Percentiles rank a stretch among this genome's conserved stretches.
phyloP scores from a whole-genome alignment of 2,797 vertebrate species.

The Ctenopoma multispine region DNA sequence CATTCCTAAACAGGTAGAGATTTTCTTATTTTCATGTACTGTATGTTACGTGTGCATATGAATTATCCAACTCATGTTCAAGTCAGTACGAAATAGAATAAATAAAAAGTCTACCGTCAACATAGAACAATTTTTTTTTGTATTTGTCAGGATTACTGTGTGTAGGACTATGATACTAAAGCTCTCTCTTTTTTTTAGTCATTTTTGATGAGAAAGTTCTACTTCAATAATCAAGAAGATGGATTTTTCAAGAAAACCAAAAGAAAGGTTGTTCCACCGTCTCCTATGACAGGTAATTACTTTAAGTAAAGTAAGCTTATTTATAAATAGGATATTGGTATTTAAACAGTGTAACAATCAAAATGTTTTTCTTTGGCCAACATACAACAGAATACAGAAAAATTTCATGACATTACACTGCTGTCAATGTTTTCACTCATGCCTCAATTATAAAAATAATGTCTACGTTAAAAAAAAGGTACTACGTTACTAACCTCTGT shows the following conservation, averaged over 20 bases:
- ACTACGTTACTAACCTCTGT: no score
- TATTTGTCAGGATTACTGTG: background rate
- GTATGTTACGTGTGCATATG: background rate
- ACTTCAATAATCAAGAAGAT: slow-evolving; percentile 99
- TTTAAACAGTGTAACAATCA: no score
- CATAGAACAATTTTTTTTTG: background rate
- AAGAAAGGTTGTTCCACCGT: slow-evolving; percentile 98
- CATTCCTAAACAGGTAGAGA: slow-evolving; percentile 95
- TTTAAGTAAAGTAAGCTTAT: background rate
- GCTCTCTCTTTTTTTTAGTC: slow-evolving; percentile 83
- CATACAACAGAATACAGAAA: no score
- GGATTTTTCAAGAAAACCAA: slow-evolving; percentile 99
- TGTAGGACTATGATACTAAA: background rate
- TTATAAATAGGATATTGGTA: background rate
- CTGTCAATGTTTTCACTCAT: no score
- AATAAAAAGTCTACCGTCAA: background rate
- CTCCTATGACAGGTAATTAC: slow-evolving; percentile 95
- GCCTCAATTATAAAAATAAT: background rate
- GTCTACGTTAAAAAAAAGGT: background rate
- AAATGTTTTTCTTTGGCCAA: no score
- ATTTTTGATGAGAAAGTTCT: slow-evolving; percentile 97
- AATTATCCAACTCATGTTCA: background rate
- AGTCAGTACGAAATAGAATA: background rate
- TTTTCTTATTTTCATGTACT: background rate
- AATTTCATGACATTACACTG: no score